Evolutionary conservation across 2,888 invertebrate species (phyloP).

Genomic region (Agonum fuliginosum): DNA sequence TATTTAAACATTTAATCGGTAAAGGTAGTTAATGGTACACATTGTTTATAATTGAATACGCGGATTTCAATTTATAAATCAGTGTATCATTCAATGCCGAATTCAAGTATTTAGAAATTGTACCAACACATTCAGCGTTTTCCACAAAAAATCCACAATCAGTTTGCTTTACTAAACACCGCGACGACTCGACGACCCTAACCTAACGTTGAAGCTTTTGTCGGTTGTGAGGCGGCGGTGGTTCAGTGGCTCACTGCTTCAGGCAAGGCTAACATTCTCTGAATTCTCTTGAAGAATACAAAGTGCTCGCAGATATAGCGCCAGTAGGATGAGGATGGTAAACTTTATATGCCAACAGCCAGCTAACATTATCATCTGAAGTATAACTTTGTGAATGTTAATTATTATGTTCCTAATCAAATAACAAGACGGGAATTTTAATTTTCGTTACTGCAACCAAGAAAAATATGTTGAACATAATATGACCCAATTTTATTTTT

Average conservation of each 20-base stretch:
- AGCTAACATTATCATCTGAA: too few relatives aligned
- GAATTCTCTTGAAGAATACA: conserved; percentile 10
- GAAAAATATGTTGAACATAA: too few relatives aligned
- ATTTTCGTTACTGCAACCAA: too few relatives aligned
- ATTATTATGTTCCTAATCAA: too few relatives aligned
- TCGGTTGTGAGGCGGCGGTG: background rate
- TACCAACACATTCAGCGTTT: background rate
- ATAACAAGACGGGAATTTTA: too few relatives aligned
- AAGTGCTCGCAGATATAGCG: background rate
- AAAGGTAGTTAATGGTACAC: too few relatives aligned
- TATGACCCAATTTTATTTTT: too few relatives aligned
- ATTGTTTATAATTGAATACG: too few relatives aligned
- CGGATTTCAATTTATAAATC: background rate
- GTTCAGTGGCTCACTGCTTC: background rate
- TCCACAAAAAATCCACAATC: background rate
- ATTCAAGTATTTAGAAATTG: background rate
- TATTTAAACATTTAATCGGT: too few relatives aligned
- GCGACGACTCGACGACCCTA: background rate
- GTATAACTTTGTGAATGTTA: too few relatives aligned
- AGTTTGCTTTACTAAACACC: background rate
- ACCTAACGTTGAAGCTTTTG: background rate
- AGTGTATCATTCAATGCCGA: background rate
- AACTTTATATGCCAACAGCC: background rate
- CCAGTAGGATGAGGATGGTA: background rate
- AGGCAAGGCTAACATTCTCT: background rate